A percentile compares a stretch with the other conserved stretches of the same genome.
These are phyloP conservation scores for Coenonympha glycerion DNA, from an alignment of 2,888 invertebrate genomes.

Conservation along the genomic window DNA sequence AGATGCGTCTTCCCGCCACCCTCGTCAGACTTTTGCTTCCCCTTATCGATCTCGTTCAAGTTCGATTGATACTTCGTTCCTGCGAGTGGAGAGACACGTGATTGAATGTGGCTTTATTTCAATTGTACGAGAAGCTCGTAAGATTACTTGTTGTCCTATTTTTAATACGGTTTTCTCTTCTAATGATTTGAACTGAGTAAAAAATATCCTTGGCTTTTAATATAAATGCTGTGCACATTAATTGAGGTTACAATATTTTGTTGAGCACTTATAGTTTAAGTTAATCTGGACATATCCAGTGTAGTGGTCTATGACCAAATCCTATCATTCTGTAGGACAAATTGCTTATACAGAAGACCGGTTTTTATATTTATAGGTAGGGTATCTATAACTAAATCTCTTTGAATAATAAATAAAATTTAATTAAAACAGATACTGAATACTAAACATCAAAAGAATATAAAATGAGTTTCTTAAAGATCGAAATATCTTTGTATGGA, in stretches of 20 bases:
- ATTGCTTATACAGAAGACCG: no score
- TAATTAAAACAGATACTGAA: not conserved
- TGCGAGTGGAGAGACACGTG: conserved; percentile 52
- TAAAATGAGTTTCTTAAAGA: not conserved
- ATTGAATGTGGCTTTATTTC: conserved; percentile 22
- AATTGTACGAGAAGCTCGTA: conserved; percentile 3
- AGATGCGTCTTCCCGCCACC: conserved; percentile 72
- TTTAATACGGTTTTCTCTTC: not conserved
- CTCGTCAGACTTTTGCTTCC: conserved; percentile 82
- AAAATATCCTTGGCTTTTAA: no score
- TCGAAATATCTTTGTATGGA: not conserved
- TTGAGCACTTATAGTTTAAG: no score
- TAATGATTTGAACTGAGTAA: no score
- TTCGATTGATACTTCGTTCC: conserved; percentile 85
- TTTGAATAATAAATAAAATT: not conserved
- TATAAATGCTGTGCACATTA: not conserved
- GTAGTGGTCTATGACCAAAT: no score
- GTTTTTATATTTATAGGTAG: no score
- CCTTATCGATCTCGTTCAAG: conserved; percentile 87
- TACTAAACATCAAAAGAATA: conserved; percentile 1
- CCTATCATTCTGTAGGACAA: no score
- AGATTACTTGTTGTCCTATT: not conserved
- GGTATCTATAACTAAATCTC: no score
- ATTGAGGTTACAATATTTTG: not conserved
- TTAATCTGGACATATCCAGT: no score